Percentiles rank a stretch among this genome's conserved stretches.
Evolutionary conservation across 2,888 invertebrate genomes (phyloP).

Genomic region (Leptinotarsa juncta): DNA sequence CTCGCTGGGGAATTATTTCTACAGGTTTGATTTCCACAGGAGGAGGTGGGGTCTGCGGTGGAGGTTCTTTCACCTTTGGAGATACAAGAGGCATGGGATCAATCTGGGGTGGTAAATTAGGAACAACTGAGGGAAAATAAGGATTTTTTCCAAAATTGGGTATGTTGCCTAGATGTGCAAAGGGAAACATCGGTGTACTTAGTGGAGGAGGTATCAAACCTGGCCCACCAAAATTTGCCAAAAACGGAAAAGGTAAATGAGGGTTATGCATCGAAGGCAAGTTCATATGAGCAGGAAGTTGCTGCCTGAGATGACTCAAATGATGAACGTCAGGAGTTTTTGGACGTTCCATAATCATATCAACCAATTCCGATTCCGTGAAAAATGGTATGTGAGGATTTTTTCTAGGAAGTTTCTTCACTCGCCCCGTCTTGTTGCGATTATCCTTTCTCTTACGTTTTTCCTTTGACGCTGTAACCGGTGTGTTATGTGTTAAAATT

Average conservation of each 20-base stretch:
- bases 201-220: slow-evolving; percentile 51
- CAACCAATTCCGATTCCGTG: slow-evolving; percentile 52
- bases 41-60: neutral
- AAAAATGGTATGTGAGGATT: slow-evolving; percentile 47
- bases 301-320: slow-evolving; percentile 46
- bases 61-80: slow-evolving; percentile 42
- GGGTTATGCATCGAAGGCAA: slow-evolving; percentile 45
- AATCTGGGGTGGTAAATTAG: slow-evolving; percentile 68
- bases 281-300: slow-evolving; percentile 42
- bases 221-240: slow-evolving; percentile 66
- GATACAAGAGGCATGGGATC: slow-evolving; percentile 50
- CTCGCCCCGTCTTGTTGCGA: slow-evolving; percentile 53
- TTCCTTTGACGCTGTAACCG: slow-evolving; percentile 70
- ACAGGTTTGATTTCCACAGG: slow-evolving; percentile 43
- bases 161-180: slow-evolving; percentile 61
- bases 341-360: slow-evolving; percentile 60
- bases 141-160: slow-evolving; percentile 72
- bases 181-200: slow-evolving; percentile 59
- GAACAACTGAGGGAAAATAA: slow-evolving; percentile 70
- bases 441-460: slow-evolving; percentile 68
- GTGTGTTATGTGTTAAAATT: slow-evolving; percentile 69
- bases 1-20: slow-evolving; percentile 36
- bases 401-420: slow-evolving; percentile 50
- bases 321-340: slow-evolving; percentile 63
- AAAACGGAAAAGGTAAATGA: slow-evolving; percentile 69